Base-by-base conservation (phyloP, 2,888 invertebrate genomes). In the Alviniconcha strummeri region DNA sequence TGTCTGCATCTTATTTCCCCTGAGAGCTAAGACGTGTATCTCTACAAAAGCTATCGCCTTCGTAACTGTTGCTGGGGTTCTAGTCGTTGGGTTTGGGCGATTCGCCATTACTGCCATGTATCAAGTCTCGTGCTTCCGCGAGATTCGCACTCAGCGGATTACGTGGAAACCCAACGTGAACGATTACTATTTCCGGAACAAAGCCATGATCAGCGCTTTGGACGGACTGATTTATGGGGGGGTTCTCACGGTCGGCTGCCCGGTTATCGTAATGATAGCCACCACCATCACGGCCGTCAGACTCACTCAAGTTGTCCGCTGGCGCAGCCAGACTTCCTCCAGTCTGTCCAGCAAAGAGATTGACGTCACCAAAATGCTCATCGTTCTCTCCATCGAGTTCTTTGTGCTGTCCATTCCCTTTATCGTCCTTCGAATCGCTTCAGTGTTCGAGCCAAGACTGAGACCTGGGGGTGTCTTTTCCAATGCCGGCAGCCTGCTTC, bases 301-400 rank as follows among this genome's bases (percentile, higher is more conserved):
- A 55, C 74, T 81, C 19, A 19, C 17, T 9, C 72, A 56, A 15
- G 13, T 36, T 6, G 1, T 72, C 5, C 17, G 19, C 7, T 81
- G 81, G 81, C 81, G 81, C 11, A 55, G 36, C 6, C 55, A 13
- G 19, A 56, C 72, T 0, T 57, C 81, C 5, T 57, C 72, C 36
- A 54, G 5, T 57, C n/a, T 69, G 19, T 72, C 71, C 56, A 71
- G 36, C 72, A 81, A 57, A 72, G 81, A 81, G 52, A 52, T 74
- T 9, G 81, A 15, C 8, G 55, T 81, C 11, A 81, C 72, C 11
- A 81, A 81, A 56, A 81, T 81, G 81, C 72, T 81, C 13, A 71
- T 81, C 57, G 72, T 54, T 71, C 71, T 72, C 9, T 81, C 81
- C 19, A 36, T 74, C 1, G 81, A 81, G 60, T 81, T 81, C 72